Base-by-base conservation (phyloP, 1,140 invertebrate genomes). In the Stenopsyche tienmushanensis region DNA sequence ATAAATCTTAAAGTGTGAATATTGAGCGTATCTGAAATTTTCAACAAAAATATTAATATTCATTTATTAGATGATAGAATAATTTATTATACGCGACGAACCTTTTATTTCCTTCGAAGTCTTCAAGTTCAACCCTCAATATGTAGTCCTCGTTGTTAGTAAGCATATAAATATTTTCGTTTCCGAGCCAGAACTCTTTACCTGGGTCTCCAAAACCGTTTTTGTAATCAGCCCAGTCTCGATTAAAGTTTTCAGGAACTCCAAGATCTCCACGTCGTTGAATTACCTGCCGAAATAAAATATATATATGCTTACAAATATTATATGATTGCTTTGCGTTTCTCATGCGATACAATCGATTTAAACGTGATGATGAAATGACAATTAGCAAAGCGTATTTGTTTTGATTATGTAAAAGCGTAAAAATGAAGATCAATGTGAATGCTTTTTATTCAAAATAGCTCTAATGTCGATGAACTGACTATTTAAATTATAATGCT, bases 201-300 rank as follows among this genome's bases (percentile, higher is more conserved):
- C 85, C 87, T 0, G 93, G 90, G 77, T 96, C 92, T 2, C 95
- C 94, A 74, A 97, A 97, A 10, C 95, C 95, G 72, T 94, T 91
- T 76, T 94, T 94, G 76, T 98, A 98, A 73, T 96, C 93, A n/a
- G 89, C 85, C 94, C 94, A 98, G 72, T 94, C 92, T 10, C 93
- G 81, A 75, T 95, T 94, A 80, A 98, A 98, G 75, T 92, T 96
- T 74, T 96, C 93, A 0, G 90, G 87, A 7, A 94, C 86, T 0
- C 90, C 90, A 71, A 90, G 92, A 72, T 95, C 92, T 67, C 94
- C 92, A 45, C 93, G 81, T 44, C 93, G 80, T 83, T 95, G 92
- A 66, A 96, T 93, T 0, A 95, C 90, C 93, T 96, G 71, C 13
- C 13, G 18, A 50, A 20, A 50, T 21, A 5, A n/a, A n/a, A n/a